These are phyloP conservation scores for Neuroterus valhalla DNA, from an alignment of 1,140 invertebrate species.

Conservation along the genomic window DNA sequence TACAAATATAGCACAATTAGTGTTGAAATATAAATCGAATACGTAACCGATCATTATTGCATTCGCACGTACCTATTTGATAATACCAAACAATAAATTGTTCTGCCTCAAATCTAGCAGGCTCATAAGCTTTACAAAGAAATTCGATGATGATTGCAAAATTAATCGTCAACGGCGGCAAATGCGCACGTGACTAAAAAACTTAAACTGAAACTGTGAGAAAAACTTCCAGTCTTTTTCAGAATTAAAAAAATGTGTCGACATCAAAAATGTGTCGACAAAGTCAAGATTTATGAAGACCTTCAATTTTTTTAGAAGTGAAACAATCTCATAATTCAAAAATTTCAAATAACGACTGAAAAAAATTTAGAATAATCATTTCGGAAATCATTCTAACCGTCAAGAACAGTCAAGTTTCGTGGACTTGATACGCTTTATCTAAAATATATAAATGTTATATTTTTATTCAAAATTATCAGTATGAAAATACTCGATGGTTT, in stretches of 20 bases:
- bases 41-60: neutral
- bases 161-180: slow-evolving; percentile 15
- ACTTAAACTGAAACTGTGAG: slow-evolving; percentile 18
- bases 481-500: no score
- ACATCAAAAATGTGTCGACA: neutral
- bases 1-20: neutral
- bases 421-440: no score
- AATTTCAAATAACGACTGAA: no score
- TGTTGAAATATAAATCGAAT: neutral
- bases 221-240: neutral
- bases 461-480: no score
- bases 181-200: slow-evolving; percentile 15
- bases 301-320: no score
- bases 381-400: no score
- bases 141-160: slow-evolving; percentile 16
- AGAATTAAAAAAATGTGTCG: slow-evolving; percentile 14
- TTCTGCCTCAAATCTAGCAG: neutral
- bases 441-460: no score
- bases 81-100: neutral
- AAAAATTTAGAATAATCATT: no score
- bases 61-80: neutral
- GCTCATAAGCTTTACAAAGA: neutral
- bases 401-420: no score
- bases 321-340: no score
- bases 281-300: no score